phyloP scores from a whole-genome alignment of 2,888 invertebrate genomes.

The Chloromyia formosa region DNA sequence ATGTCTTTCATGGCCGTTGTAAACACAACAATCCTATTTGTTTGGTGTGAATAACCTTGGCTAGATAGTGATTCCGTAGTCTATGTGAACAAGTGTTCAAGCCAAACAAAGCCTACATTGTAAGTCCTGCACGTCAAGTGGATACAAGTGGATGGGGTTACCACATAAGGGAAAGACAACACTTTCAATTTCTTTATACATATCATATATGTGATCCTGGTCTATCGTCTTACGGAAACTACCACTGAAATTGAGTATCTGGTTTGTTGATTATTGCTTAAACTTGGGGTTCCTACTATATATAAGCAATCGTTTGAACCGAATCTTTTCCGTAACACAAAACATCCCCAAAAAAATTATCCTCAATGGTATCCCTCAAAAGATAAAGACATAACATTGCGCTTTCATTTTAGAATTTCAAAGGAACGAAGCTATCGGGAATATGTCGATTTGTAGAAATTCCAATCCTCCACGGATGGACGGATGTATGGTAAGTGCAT shows the following conservation, averaged over 20 bases:
- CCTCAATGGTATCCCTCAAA: background rate
- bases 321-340: no score
- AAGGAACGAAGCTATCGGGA: background rate
- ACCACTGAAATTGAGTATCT: no score
- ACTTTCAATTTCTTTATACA: no score
- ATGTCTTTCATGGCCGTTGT: slow-evolving; percentile 12
- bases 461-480: background rate
- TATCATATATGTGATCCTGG: no score
- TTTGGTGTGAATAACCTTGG: slow-evolving; percentile 45
- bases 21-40: slow-evolving; percentile 31
- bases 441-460: slow-evolving; percentile 1
- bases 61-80: slow-evolving; percentile 14
- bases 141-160: no score
- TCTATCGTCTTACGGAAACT: no score
- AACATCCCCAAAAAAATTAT: no score
- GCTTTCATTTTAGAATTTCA: background rate
- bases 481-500: slow-evolving; percentile 2
- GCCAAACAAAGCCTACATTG: background rate
- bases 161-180: no score
- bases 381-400: background rate
- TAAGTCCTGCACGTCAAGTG: no score
- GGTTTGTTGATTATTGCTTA: no score
- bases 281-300: no score
- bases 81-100: slow-evolving; percentile 31
- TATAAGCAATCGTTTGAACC: no score